Percentiles rank a stretch among this genome's conserved stretches.
These are phyloP conservation scores for Scomberomorus guttatus DNA, from an alignment of 2,797 vertebrate genomes.

Conservation along the genomic window DNA sequence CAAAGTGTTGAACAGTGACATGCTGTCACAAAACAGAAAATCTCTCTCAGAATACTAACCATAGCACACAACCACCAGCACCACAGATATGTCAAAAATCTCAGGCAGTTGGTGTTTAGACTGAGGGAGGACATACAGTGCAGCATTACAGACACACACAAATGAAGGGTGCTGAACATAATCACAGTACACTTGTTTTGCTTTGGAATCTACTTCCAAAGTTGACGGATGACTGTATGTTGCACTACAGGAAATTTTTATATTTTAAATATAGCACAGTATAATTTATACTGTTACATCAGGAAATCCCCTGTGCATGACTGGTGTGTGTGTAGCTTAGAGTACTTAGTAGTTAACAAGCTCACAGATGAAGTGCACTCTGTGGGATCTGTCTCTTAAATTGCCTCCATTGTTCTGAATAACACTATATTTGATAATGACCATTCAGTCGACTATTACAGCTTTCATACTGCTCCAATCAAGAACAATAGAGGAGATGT, in stretches of 20 bases:
- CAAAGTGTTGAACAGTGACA: not conserved
- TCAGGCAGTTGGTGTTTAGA: conserved; percentile 20
- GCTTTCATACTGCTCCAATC: not conserved
- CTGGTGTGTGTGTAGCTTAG: not conserved
- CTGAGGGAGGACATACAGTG: not conserved
- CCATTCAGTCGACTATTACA: not conserved
- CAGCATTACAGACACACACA: conserved; percentile 12
- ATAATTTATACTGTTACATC: not conserved
- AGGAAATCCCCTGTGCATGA: not conserved
- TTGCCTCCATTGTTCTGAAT: conserved; percentile 2
- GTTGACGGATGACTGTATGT: not conserved
- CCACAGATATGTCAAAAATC: conserved; percentile 23
- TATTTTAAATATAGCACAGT: not conserved
- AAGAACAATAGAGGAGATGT: not conserved
- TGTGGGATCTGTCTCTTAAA: not conserved
- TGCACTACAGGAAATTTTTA: not conserved
- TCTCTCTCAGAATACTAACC: conserved; percentile 10
- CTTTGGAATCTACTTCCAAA: conserved; percentile 8
- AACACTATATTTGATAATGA: not conserved
- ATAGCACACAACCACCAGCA: conserved; percentile 20
- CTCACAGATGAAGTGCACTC: not conserved
- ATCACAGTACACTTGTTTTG: conserved; percentile 24
- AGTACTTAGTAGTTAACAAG: not conserved
- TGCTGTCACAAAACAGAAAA: not conserved
- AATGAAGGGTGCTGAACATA: conserved; percentile 13